Evolutionary conservation across 35 echinoderm and acorn worm species (phyloP).

Genomic region (Lytechinus variegatus): DNA sequence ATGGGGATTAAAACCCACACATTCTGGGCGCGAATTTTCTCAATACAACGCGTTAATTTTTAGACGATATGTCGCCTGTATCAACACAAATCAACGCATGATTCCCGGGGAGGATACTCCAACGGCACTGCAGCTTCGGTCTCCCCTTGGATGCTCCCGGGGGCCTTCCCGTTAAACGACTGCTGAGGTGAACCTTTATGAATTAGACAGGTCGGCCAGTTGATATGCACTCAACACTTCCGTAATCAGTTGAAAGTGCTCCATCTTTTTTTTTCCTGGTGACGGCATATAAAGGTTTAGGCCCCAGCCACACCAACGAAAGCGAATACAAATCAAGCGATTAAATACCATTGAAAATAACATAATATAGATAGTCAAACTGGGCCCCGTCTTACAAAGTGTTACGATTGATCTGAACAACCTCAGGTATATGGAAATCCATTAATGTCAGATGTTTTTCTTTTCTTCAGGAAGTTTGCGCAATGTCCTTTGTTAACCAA

Average conservation of each 20-base stretch:
- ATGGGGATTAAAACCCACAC: not conserved
- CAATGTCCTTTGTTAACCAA: too few relatives aligned
- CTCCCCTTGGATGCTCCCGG: not conserved
- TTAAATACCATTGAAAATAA: too few relatives aligned
- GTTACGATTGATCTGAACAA: too few relatives aligned
- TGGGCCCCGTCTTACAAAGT: too few relatives aligned
- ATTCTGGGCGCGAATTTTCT: not conserved
- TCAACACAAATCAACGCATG: not conserved
- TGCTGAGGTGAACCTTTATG: not conserved
- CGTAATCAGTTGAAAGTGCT: not conserved
- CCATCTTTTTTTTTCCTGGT: not conserved
- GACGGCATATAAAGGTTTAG: not conserved
- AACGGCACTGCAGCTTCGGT: not conserved
- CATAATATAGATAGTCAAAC: too few relatives aligned
- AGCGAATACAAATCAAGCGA: too few relatives aligned
- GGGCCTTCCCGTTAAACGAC: not conserved
- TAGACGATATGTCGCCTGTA: not conserved
- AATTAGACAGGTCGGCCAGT: constrained; percentile 2
- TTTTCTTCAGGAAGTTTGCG: too few relatives aligned
- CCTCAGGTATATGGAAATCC: too few relatives aligned
- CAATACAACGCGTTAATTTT: not conserved
- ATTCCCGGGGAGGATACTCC: not conserved
- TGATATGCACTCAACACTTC: not conserved
- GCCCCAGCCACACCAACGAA: too few relatives aligned
- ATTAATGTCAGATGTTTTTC: too few relatives aligned